Evolutionary conservation across 2,888 invertebrate genomes (phyloP), one percentile per base, ranked within the genome.

Genomic region (Hydrotaea diabolus): DNA sequence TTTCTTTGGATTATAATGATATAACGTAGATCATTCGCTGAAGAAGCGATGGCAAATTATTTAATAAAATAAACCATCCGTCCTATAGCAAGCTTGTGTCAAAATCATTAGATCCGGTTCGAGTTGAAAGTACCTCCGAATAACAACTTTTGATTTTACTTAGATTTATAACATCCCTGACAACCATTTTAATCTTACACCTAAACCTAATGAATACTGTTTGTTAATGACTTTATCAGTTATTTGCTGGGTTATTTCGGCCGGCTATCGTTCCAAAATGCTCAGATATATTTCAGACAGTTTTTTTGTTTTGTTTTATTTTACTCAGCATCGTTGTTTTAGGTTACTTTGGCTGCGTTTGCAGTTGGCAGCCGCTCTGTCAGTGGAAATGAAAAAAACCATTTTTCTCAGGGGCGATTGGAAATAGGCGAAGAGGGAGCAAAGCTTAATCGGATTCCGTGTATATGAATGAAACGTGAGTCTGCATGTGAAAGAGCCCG

Each of bases 341-440:
- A 11, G 23, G 0, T 59, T 3, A 17, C 13, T 23, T 46, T 69
- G n/a, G 69, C 46, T 39, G 23, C 23, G 43, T 69, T 69, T 69
- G 8, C 46, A 69, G 69, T 69, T 69, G 69, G 78, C 84, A 85
- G 84, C 84, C 81, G 84, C 57, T 64, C 66, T 82, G 85, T 82
- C 82, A 79, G 82, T 74, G 82, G 62, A 85, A 82, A 82, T 79
- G 77, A 82, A 77, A 66, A 39, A 55, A 39, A 46, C 46, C 2
- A 23, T 8, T 69, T 69, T n/a, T n/a, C n/a, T 23, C 46, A 3
- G 69, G 69, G 23, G 69, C 13, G 26, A n/a, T 62, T 59, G 13
- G 2, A 11, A 36, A 13, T 36, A 19, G 46, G 26, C 36, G 23
- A 55, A 36, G 53, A 75, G 71, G 69, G 77, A 36, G 81, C 55